A percentile compares a stretch with the other conserved stretches of the same genome.
Evolutionary conservation across 1,140 invertebrate species (phyloP).

Genomic region (Agrilus planipennis): DNA sequence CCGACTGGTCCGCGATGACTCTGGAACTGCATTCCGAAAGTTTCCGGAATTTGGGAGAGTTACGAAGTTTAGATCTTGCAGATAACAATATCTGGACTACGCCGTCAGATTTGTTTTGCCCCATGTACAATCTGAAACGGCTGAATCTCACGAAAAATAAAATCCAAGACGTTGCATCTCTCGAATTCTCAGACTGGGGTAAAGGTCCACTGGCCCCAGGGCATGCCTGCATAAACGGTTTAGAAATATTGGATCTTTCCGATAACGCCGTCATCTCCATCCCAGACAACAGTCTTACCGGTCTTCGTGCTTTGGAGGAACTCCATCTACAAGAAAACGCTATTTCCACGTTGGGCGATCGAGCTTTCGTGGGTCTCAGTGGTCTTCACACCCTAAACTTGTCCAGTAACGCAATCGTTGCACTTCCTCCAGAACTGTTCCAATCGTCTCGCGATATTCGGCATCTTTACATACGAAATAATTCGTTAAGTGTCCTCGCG

Average conservation of each 20-base stretch:
- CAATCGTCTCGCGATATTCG: slow-evolving; percentile 51
- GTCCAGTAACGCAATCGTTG: slow-evolving; percentile 62
- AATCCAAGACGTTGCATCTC: slow-evolving; percentile 57
- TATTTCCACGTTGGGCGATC: slow-evolving; percentile 56
- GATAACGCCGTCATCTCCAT: slow-evolving; percentile 57
- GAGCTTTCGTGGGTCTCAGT: slow-evolving; percentile 54
- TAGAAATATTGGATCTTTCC: slow-evolving; percentile 62
- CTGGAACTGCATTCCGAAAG: slow-evolving; percentile 61
- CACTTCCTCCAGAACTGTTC: slow-evolving; percentile 62
- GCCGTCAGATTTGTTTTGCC: slow-evolving; percentile 61
- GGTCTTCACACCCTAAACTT: slow-evolving; percentile 58
- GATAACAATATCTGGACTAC: slow-evolving; percentile 72
- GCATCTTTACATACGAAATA: slow-evolving; percentile 67
- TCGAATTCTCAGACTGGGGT: slow-evolving; percentile 57
- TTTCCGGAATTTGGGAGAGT: slow-evolving; percentile 52
- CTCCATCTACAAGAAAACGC: slow-evolving; percentile 62
- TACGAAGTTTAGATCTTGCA: slow-evolving; percentile 58
- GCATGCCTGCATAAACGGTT: slow-evolving; percentile 46
- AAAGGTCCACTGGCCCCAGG: slow-evolving; percentile 35
- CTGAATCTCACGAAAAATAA: slow-evolving; percentile 70
- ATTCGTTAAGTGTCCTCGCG: slow-evolving; percentile 61
- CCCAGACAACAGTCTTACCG: slow-evolving; percentile 55
- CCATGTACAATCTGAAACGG: slow-evolving; percentile 50
- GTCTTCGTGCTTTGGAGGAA: slow-evolving; percentile 49
- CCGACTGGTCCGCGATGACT: slow-evolving; percentile 67